Percentiles rank a stretch among this genome's conserved stretches.
Evolutionary conservation across 2,113 vertebrate species (phyloP).

Genomic region (Oxyruncus cristatus): DNA sequence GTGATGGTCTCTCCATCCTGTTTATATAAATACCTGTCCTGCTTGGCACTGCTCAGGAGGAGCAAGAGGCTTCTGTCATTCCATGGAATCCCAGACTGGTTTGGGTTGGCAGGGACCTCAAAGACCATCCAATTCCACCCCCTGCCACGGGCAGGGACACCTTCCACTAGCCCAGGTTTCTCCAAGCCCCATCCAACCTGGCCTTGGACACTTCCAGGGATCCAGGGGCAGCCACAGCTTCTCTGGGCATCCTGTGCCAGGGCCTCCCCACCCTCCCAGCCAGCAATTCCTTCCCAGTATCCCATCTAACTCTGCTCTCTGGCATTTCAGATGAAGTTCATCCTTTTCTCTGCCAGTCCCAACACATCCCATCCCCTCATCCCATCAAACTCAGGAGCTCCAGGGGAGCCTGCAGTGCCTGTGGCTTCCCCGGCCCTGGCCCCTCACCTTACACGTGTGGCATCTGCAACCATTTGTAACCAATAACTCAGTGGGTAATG

Average conservation of each 20-base stretch:
- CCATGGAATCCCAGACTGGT: background rate
- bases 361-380: accelerated
- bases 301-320: background rate
- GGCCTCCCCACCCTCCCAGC: background rate
- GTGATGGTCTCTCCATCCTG: accelerated
- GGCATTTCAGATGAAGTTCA: background rate
- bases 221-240: background rate
- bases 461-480: accelerated
- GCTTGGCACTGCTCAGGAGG: accelerated
- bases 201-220: background rate
- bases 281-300: background rate
- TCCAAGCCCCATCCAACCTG: background rate
- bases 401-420: accelerated
- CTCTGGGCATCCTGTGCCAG: background rate
- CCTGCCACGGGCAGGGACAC: background rate
- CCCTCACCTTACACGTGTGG: accelerated
- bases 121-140: accelerated
- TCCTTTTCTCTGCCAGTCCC: background rate
- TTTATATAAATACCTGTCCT: accelerated
- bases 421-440: background rate
- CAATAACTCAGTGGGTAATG: background rate
- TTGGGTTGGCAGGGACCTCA: accelerated
- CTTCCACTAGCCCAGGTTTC: background rate
- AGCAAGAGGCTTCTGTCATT: background rate
- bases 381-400: background rate